Base-by-base conservation (phyloP, 2,113 vertebrate genomes). In the Sturnus vulgaris region DNA sequence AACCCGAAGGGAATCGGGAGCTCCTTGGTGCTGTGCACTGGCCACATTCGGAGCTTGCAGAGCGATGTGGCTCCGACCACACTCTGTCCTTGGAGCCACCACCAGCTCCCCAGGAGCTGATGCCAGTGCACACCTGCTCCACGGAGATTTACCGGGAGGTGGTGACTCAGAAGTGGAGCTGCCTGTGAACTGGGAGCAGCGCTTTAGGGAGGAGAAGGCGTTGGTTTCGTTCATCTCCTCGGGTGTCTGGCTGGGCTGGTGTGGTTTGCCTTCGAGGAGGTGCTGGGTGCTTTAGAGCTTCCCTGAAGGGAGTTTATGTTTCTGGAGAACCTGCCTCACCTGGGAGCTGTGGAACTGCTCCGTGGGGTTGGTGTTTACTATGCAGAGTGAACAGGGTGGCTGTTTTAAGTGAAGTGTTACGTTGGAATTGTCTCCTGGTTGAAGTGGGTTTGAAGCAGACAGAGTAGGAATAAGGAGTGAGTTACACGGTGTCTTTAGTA, bases 231-330 rank as follows among this genome's bases (percentile, higher is more conserved):
- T 93, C 44, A 20, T 88, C 85, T 83, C 47, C 66, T 76, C 27
- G 20, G 81, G 46, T 56, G 44, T n/a, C 61, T 52, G 66, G 46
- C 75, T 68, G 71, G 39, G 47, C 61, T 53, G 39, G 12, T 92
- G 89, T 5, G 78, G 61, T 82, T 92, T 94, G 71, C 86, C 78
- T 90, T 94, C 6, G 6, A 90, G 89, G 81, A 96, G 81, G 7
- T 52, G 25, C 71, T 78, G n/a, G 28, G n/a, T 0, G 3, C 87
- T 71, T 88, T 15, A 31, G 49, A 71, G 59, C 53, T 79, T 83
- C 66, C 90, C 44, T 31, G 77, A 33, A 73, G 91, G 70, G 82
- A 65, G 75, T 50, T 92, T 47, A 53, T 50, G n/a, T 63, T 72
- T 91, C 35, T 52, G 37, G 33, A 49, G 55, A 80, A 3, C 15